phyloP scores from a whole-genome alignment of 92 coral and sea anemone species.

The Zoanthus sansibaricus region DNA sequence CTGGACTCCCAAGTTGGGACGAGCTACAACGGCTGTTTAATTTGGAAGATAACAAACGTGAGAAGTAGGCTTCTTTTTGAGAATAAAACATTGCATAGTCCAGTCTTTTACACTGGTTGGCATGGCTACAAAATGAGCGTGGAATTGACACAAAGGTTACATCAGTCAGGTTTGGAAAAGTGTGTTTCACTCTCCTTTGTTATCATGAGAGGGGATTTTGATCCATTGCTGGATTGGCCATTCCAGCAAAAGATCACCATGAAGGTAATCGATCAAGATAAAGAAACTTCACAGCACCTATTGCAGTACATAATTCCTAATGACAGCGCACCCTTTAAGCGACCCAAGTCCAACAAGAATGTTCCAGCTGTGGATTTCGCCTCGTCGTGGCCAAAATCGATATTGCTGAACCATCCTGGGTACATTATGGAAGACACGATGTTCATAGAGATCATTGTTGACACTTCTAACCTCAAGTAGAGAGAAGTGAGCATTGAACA shows the following conservation, averaged over 20 bases:
- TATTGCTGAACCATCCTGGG: neutral
- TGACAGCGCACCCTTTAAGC: neutral
- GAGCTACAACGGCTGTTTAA: neutral
- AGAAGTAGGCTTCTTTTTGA: neutral
- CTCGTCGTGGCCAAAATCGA: neutral
- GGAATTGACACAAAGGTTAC: neutral
- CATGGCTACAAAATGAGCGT: slow-evolving; percentile 20
- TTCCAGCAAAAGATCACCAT: slow-evolving; percentile 20
- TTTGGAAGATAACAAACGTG: neutral
- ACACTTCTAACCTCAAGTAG: neutral
- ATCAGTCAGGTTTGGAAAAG: too few species aligned
- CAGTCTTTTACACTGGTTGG: slow-evolving; percentile 11
- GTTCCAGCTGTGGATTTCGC: neutral
- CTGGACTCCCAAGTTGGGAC: neutral
- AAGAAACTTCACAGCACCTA: neutral
- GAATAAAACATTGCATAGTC: neutral
- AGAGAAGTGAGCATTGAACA: neutral
- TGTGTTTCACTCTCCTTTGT: slow-evolving; percentile 3
- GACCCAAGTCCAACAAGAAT: neutral
- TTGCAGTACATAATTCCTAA: neutral
- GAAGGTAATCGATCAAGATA: slow-evolving; percentile 2
- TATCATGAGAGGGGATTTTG: slow-evolving; percentile 20
- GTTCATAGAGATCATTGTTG: neutral
- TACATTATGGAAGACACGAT: neutral
- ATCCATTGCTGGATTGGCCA: slow-evolving; percentile 24